Conservation (phyloP, 2,888 invertebrate species). For the Griposia aprilina region DNA sequence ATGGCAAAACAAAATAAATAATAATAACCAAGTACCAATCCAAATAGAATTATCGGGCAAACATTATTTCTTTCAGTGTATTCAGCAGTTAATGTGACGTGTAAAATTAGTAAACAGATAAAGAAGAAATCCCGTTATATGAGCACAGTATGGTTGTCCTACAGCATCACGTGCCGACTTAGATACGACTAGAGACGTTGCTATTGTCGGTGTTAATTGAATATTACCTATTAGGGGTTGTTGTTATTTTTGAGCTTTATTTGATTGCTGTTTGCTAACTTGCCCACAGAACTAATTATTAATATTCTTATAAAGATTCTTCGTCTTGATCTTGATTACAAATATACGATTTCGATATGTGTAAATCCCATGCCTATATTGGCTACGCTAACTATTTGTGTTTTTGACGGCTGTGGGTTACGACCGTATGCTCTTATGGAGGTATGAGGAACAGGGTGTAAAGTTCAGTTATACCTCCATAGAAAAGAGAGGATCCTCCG, state of each 20-base stretch:
- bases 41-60: conserved; percentile 14
- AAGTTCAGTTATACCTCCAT: too few relatives aligned
- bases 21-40: background rate
- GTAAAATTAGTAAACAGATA: conserved; percentile 44
- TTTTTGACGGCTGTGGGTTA: background rate
- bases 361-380: background rate
- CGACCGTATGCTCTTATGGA: background rate
- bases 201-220: conserved; percentile 59
- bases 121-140: conserved; percentile 48
- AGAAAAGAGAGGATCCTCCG: too few relatives aligned
- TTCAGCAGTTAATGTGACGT: conserved; percentile 43
- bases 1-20: background rate
- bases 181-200: conserved; percentile 73
- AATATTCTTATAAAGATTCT: background rate
- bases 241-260: background rate
- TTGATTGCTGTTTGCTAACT: background rate
- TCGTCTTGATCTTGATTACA: background rate
- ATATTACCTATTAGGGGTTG: conserved; percentile 5
- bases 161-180: conserved; percentile 54
- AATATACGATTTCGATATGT: background rate
- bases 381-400: background rate
- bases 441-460: too few relatives aligned
- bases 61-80: conserved; percentile 28
- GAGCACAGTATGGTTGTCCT: conserved; percentile 54
- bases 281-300: background rate